Conservation (phyloP, 1,140 invertebrate genomes). For the Pollicipes pollicipes region DNA sequence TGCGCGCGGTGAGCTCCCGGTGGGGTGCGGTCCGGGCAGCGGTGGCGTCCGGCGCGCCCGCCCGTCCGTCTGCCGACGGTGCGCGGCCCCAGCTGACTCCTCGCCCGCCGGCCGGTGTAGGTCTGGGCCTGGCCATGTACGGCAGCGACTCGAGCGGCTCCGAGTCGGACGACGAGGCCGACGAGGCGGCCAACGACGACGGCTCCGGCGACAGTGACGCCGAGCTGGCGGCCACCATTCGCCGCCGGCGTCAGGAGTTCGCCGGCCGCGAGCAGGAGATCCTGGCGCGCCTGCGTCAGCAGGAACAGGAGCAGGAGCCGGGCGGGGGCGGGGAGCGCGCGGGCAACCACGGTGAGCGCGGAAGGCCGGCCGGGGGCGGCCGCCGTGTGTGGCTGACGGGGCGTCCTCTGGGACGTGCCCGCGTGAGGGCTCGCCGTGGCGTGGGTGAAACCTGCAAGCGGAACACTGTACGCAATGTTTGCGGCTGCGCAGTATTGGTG, state of each 20-base stretch:
- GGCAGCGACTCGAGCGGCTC: slow-evolving; percentile 32
- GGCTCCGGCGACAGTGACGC: slow-evolving; percentile 25
- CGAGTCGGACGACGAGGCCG: slow-evolving; percentile 28
- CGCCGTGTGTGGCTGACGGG: not conserved
- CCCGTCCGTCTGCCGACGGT: too few species aligned
- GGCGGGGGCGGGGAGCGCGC: not conserved
- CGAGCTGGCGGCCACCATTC: slow-evolving; percentile 30
- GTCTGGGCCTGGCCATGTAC: slow-evolving; percentile 33
- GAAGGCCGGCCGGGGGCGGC: too few species aligned
- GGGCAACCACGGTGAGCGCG: not conserved
- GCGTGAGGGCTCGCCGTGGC: too few species aligned
- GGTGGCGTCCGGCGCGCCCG: too few species aligned
- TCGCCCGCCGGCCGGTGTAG: not conserved
- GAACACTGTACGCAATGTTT: too few species aligned
- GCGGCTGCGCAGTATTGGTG: too few species aligned
- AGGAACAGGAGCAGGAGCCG: slow-evolving; percentile 20
- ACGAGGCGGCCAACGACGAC: slow-evolving; percentile 15
- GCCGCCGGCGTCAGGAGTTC: slow-evolving; percentile 32
- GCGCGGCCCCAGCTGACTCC: too few species aligned
- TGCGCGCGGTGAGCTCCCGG: too few species aligned
- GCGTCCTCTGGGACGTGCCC: too few species aligned
- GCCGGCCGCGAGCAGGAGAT: slow-evolving; percentile 35
- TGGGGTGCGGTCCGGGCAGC: too few species aligned
- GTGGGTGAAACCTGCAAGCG: too few species aligned
- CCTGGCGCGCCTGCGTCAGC: slow-evolving; percentile 30